Percentiles rank a stretch among this genome's conserved stretches.
phyloP scores from a whole-genome alignment of 2,888 invertebrate species.

The Cataglyphis altisquamis region DNA sequence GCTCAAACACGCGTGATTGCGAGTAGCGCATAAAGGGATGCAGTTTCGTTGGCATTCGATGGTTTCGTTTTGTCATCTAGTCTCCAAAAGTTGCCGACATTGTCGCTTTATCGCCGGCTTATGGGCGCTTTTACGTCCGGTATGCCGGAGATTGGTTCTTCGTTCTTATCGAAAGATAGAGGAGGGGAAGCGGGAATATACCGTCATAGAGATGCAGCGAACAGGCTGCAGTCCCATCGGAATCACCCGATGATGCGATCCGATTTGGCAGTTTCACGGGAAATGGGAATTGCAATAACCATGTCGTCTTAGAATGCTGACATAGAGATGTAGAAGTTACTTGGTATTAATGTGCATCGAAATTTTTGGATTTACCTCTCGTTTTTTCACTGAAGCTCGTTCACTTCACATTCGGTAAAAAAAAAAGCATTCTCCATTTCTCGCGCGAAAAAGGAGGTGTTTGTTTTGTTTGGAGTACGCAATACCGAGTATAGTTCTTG shows the following conservation, averaged over 20 bases:
- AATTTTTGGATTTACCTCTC: constrained; percentile 28
- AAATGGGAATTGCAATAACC: constrained; percentile 53
- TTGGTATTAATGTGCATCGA: constrained; percentile 24
- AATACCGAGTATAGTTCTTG: constrained; percentile 5
- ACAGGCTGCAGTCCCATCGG: constrained; percentile 41
- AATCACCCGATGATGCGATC: constrained; percentile 48
- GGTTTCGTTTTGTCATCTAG: constrained; percentile 45
- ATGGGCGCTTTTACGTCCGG: constrained; percentile 70
- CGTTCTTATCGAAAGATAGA: constrained; percentile 50
- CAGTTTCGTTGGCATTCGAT: constrained; percentile 33
- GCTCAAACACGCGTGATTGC: constrained; percentile 20
- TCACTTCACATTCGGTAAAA: neutral
- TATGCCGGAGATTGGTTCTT: constrained; percentile 72
- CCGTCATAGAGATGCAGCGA: constrained; percentile 53
- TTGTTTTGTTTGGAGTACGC: neutral
- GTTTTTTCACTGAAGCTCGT: constrained; percentile 9
- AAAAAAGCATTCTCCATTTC: neutral
- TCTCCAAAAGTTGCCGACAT: constrained; percentile 65
- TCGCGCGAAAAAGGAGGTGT: neutral
- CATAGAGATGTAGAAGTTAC: constrained; percentile 15
- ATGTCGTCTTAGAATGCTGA: constrained; percentile 44
- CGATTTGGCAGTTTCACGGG: constrained; percentile 55
- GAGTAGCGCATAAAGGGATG: constrained; percentile 36
- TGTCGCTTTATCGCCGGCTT: constrained; percentile 68
- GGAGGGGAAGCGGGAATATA: neutral